phyloP scores from a whole-genome alignment of 2,888 invertebrate species.

The Eilema caniola region DNA sequence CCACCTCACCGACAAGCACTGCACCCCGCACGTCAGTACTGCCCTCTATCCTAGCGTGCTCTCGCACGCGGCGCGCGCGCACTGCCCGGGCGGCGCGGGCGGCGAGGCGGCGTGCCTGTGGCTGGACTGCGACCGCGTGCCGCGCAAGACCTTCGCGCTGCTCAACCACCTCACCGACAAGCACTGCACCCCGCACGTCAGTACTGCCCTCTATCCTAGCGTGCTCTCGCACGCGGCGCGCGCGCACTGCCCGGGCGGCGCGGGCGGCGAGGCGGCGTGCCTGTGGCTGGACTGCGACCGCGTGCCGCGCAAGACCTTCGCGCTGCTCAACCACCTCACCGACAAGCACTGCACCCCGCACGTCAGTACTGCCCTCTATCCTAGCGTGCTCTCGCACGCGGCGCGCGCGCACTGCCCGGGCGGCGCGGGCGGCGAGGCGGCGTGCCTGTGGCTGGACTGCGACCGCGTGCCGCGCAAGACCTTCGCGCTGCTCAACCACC shows the following conservation, averaged over 20 bases:
- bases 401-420: conserved; percentile 93
- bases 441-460: conserved; percentile 96
- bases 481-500: conserved; percentile 98
- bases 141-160: conserved; percentile 96
- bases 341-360: conserved; percentile 97
- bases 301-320: conserved; percentile 96
- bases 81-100: conserved; percentile 89
- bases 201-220: too few species aligned
- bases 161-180: conserved; percentile 99
- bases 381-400: conserved; percentile 95
- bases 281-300: conserved; percentile 97
- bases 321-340: conserved; percentile 97
- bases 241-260: conserved; percentile 90
- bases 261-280: conserved; percentile 92
- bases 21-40: conserved; percentile 91
- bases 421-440: conserved; percentile 89
- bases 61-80: conserved; percentile 94
- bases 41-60: too few species aligned
- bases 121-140: conserved; percentile 96
- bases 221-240: conserved; percentile 96
- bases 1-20: conserved; percentile 98
- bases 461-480: conserved; percentile 96
- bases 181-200: conserved; percentile 94
- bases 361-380: too few species aligned
- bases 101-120: conserved; percentile 96